Conservation (phyloP, 2,888 invertebrate genomes). For the Agrochola macilenta region DNA sequence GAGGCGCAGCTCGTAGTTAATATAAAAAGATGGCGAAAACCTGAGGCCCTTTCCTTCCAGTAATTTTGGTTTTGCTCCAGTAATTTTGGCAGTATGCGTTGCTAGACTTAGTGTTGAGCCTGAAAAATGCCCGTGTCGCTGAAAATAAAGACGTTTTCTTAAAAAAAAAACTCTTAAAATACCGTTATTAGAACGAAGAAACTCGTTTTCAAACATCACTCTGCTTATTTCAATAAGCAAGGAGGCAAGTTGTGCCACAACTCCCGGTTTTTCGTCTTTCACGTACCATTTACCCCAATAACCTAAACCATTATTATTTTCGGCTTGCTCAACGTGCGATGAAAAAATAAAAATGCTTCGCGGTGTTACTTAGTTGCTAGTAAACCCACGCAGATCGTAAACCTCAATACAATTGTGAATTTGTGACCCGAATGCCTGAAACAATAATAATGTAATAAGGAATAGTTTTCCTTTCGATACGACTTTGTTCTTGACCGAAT, state of each 20-base stretch:
- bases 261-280: background rate
- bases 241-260: background rate
- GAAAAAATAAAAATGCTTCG: constrained; percentile 11
- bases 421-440: constrained; percentile 33
- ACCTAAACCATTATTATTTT: constrained; percentile 2
- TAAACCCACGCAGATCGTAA: constrained; percentile 31
- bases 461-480: constrained; percentile 16
- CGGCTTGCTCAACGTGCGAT: background rate
- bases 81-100: background rate
- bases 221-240: background rate
- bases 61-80: too few relatives aligned
- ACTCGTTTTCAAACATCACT: background rate
- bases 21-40: background rate
- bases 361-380: constrained; percentile 17
- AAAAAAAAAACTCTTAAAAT: background rate
- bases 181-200: background rate
- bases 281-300: background rate
- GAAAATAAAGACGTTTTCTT: background rate
- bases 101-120: background rate
- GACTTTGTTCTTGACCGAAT: constrained; percentile 23
- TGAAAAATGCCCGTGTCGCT: background rate
- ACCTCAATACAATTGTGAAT: constrained; percentile 22
- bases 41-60: background rate
- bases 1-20: too few relatives aligned
- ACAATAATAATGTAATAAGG: constrained; percentile 15